Evolutionary conservation across 2,113 vertebrate species (phyloP).

Genomic region (Brachypteracias leptosomus): DNA sequence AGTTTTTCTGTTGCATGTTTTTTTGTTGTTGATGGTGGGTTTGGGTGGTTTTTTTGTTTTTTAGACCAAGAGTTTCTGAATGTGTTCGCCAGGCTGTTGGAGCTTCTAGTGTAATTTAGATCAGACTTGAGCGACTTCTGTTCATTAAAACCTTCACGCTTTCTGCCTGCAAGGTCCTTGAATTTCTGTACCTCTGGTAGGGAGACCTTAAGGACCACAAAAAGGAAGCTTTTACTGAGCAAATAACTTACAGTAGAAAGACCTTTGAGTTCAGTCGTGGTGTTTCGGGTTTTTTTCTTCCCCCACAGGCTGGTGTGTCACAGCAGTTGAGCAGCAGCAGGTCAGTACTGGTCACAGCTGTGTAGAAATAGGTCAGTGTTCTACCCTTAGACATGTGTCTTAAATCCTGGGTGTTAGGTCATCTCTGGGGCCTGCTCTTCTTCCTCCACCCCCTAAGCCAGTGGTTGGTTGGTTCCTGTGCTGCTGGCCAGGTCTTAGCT

Average conservation of each 20-base stretch:
- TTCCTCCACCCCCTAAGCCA: background rate
- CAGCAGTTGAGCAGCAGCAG: background rate
- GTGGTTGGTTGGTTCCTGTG: background rate
- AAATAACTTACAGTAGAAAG: background rate
- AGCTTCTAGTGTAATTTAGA: background rate
- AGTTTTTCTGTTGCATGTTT: background rate
- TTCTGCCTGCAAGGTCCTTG: background rate
- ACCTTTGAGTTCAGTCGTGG: accelerated
- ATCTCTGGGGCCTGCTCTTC: accelerated
- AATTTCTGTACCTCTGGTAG: background rate
- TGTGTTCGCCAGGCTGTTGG: background rate
- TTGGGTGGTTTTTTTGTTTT: background rate
- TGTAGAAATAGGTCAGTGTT: background rate
- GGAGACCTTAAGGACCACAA: background rate
- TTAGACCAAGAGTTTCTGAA: background rate
- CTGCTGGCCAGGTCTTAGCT: background rate
- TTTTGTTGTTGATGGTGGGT: background rate
- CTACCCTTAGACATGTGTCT: background rate
- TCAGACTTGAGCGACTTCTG: background rate
- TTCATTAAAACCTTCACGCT: background rate
- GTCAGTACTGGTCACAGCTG: no score
- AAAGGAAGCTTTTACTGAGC: background rate
- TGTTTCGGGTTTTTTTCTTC: background rate
- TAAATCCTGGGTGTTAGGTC: background rate
- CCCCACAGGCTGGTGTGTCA: background rate